Evolutionary conservation across 2,113 vertebrate species (phyloP), one percentile per base, ranked within the genome.

Genomic region (Hepsetus odoe): DNA sequence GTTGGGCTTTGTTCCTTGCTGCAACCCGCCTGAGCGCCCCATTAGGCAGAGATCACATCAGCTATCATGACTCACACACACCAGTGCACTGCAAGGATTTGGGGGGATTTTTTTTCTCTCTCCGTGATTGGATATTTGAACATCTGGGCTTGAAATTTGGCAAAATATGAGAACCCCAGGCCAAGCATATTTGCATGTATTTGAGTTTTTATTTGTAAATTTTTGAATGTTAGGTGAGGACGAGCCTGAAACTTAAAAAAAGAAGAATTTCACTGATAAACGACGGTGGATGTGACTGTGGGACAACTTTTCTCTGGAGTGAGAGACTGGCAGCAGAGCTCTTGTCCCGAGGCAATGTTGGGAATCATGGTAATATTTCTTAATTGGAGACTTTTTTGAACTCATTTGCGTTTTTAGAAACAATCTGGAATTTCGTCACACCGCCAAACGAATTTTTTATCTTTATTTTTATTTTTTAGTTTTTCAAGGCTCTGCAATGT

Each of bases 1-100:
- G 90, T 90, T 86, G 89, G 92, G 93, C 95, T 97, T 99, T 99
- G 96, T 98, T 95, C 95, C 92, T 95, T 88, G 91, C 89, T 94
- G 94, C 95, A 94, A 95, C 94, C 93, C 95, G 95, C 93, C 93
- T 97, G 95, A 96, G 95, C 95, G 94, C 94, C 95, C 95, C 96
- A 97, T 98, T 98, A 98, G 94, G 95, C 95, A 97, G 95, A 96
- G 92, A 91, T 91, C 92, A 88, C 95, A 95, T 95, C 93, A 94
- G 91, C 93, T 93, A 94, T 95, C 92, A 92, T 86, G 89, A 89
- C 51, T 18, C 51, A 24, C 51, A 14, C 44, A 55, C 51, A 24
- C 51, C 22, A 55, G n/a, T 22, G 22, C 51, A 55, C 51, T 7
- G 51, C 5, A 22, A 7, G n/a, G 51, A 55, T 55, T 55, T 24